Evolutionary conservation across 2,888 invertebrate species (phyloP).

Genomic region (Brassicogethes aeneus): DNA sequence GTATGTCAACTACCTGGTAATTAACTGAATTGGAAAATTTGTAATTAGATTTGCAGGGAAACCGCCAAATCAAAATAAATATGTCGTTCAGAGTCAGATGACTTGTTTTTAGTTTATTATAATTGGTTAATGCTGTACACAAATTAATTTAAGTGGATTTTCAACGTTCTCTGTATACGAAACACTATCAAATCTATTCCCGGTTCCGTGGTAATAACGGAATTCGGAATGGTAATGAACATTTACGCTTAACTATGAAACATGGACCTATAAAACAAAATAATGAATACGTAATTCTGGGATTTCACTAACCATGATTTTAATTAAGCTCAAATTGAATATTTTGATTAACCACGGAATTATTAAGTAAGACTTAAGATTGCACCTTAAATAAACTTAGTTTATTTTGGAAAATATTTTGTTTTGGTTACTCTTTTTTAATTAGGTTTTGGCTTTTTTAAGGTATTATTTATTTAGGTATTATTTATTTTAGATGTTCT

Average conservation of each 20-base stretch:
- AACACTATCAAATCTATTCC: not conserved
- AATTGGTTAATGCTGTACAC: not conserved
- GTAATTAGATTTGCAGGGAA: not conserved
- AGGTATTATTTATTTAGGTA: too few species aligned
- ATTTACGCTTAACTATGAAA: not conserved
- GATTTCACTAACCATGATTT: too few species aligned
- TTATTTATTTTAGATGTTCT: too few species aligned
- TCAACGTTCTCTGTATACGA: not conserved
- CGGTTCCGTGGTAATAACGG: not conserved
- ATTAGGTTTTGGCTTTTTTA: too few species aligned
- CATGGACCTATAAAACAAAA: not conserved
- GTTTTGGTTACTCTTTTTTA: too few species aligned
- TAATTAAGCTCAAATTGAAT: too few species aligned
- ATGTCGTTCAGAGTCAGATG: not conserved
- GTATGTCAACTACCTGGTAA: not conserved
- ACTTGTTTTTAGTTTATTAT: not conserved
- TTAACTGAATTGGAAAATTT: not conserved
- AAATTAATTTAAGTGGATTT: not conserved
- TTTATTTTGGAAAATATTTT: too few species aligned
- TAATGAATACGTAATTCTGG: not conserved
- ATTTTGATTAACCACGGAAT: too few species aligned
- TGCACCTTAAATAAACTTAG: too few species aligned
- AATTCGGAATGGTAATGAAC: not conserved
- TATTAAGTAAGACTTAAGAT: too few species aligned
- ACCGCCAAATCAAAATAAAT: constrained; percentile 1